Evolutionary conservation across 2,888 invertebrate genomes (phyloP).

Genomic region (Uropetala carovei): DNA sequence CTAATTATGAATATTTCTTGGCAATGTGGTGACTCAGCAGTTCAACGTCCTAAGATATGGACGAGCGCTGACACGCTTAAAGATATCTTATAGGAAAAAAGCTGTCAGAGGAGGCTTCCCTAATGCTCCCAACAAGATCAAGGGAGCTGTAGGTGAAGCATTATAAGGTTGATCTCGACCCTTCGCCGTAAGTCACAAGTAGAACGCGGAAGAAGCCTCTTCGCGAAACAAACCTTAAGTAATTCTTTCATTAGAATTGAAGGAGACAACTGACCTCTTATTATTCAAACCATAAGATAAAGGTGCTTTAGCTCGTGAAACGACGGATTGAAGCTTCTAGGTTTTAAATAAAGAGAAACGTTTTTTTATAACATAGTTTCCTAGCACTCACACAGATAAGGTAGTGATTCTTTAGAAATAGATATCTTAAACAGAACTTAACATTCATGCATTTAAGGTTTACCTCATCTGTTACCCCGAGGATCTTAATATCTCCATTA

Average conservation of each 20-base stretch:
- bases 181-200: background rate
- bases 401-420: conserved; percentile 72
- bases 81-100: background rate
- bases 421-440: background rate
- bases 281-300: background rate
- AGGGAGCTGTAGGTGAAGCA: background rate
- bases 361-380: no score
- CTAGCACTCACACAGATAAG: no score
- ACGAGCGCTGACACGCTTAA: background rate
- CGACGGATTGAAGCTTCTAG: no score
- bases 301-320: background rate
- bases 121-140: conserved; percentile 44
- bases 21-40: background rate
- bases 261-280: background rate
- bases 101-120: background rate
- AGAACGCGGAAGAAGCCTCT: background rate
- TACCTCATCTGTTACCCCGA: no score
- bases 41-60: background rate
- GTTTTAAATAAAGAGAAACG: no score
- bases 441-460: background rate
- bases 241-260: background rate
- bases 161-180: background rate
- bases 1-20: background rate
- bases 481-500: background rate
- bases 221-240: background rate